Percentiles rank a stretch among this genome's conserved stretches.
These are phyloP conservation scores for Rhegmatorhina hoffmannsi DNA, from an alignment of 2,113 vertebrate genomes.

Conservation along the genomic window DNA sequence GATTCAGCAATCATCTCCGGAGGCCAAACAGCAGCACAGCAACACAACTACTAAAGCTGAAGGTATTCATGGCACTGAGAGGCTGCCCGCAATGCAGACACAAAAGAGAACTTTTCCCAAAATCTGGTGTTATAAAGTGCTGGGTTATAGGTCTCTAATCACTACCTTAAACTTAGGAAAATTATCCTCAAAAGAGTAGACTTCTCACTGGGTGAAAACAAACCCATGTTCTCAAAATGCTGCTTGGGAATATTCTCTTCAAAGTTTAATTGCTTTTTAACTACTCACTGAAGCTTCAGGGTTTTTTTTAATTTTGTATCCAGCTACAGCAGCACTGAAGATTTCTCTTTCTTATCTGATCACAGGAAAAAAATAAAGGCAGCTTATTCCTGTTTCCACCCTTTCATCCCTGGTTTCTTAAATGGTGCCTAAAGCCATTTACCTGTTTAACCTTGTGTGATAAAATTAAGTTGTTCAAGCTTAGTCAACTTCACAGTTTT, in stretches of 20 bases:
- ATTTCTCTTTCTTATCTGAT: constrained; percentile 49
- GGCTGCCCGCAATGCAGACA: neutral
- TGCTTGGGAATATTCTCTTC: neutral
- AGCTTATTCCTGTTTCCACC: constrained; percentile 16
- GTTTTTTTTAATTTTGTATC: neutral
- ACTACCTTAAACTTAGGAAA: neutral
- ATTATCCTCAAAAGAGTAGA: neutral
- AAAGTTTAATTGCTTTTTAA: constrained; percentile 35
- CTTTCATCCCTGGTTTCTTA: constrained; percentile 51
- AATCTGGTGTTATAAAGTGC: neutral
- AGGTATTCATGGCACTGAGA: neutral
- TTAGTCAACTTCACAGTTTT: constrained; percentile 16
- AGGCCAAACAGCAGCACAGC: neutral
- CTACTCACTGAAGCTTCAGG: neutral
- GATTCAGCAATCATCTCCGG: neutral
- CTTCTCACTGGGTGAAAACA: neutral
- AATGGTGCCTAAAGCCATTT: constrained; percentile 30
- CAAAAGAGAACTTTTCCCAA: neutral
- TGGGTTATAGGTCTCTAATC: neutral
- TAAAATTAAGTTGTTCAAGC: constrained; percentile 22
- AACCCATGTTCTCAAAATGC: neutral
- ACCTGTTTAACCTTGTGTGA: neutral
- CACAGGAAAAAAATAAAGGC: neutral
- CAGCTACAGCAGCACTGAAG: neutral
- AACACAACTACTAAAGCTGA: neutral